These are phyloP conservation scores for Myiozetetes cayanensis DNA, from an alignment of 2,113 vertebrate species.

Conservation along the genomic window DNA sequence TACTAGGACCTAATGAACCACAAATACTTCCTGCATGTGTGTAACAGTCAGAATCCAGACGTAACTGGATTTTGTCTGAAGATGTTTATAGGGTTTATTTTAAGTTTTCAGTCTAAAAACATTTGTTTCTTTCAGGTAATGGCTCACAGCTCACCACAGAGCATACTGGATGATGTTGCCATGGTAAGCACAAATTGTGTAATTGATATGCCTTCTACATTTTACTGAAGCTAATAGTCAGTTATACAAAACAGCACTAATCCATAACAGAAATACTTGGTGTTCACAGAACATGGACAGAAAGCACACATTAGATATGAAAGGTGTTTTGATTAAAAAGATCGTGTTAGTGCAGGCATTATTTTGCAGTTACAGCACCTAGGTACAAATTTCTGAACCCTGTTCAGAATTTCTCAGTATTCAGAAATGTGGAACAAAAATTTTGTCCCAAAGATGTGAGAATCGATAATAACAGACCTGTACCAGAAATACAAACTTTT, in stretches of 20 bases:
- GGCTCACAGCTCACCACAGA: constrained; percentile 96
- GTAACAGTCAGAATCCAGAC: not conserved
- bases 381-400: not conserved
- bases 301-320: not conserved
- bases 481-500: not conserved
- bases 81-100: not conserved
- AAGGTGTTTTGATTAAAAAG: not conserved
- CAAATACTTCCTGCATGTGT: not conserved
- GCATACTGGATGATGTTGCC: constrained; percentile 97
- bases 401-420: not conserved
- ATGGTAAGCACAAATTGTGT: constrained; percentile 85
- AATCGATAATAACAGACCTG: not conserved
- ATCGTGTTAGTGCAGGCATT: not conserved
- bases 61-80: not conserved
- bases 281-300: not conserved
- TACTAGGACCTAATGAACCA: not conserved
- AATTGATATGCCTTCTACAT: not conserved
- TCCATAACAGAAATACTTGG: not conserved
- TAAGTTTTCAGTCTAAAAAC: not conserved
- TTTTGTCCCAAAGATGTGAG: not conserved
- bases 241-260: not conserved
- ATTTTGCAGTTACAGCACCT: not conserved
- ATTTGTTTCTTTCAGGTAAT: constrained; percentile 84
- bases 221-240: not conserved
- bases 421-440: not conserved